Conservation (phyloP, 2,113 vertebrate species). For the crab-eating macaque (Macaca fascicularis) region DNA sequence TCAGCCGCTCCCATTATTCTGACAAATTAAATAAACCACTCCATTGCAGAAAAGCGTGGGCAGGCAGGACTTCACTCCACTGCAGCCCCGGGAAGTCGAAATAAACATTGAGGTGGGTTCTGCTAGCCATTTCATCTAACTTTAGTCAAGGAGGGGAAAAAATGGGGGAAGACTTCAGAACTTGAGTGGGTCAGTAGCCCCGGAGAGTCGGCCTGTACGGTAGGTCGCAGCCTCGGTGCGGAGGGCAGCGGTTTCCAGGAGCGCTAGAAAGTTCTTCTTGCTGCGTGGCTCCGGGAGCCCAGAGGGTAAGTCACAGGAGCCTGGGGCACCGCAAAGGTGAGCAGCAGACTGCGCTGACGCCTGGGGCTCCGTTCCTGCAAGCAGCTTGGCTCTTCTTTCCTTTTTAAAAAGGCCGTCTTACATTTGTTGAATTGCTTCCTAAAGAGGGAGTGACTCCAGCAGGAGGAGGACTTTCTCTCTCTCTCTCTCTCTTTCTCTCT, state of each 20-base stretch:
- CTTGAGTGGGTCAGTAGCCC: slow-evolving; percentile 71
- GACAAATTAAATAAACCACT: slow-evolving; percentile 99
- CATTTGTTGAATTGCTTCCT: background rate
- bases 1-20: slow-evolving; percentile 95
- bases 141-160: slow-evolving; percentile 62
- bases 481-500: no score
- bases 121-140: slow-evolving; percentile 78
- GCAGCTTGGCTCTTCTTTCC: background rate
- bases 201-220: slow-evolving; percentile 70
- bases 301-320: slow-evolving; percentile 80
- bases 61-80: slow-evolving; percentile 85
- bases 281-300: slow-evolving; percentile 64
- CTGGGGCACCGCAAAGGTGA: background rate
- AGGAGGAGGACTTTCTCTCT: background rate
- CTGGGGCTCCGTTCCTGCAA: background rate
- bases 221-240: slow-evolving; percentile 68
- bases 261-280: slow-evolving; percentile 52
- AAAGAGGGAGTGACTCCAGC: background rate
- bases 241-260: slow-evolving; percentile 68
- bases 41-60: slow-evolving; percentile 89
- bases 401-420: background rate
- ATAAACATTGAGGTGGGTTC: slow-evolving; percentile 81
- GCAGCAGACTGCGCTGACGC: slow-evolving; percentile 11
- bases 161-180: slow-evolving; percentile 62
- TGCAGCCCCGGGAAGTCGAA: slow-evolving; percentile 82